Evolutionary conservation across 2,113 vertebrate genomes (phyloP), one percentile per base, ranked within the genome.

Genomic region (Piprites chloris): DNA sequence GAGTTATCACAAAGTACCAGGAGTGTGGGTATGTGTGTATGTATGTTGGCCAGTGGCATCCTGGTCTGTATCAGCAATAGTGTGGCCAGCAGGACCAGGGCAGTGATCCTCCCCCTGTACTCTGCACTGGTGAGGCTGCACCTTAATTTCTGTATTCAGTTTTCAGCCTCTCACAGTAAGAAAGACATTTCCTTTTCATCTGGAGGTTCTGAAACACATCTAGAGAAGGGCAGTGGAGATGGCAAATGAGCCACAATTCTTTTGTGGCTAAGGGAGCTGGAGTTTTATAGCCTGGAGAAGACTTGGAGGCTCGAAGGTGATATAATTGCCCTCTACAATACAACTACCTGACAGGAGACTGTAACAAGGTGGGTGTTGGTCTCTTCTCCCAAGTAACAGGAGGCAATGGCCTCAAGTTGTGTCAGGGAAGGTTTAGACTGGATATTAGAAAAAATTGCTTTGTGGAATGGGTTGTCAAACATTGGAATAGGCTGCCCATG

Each of bases 81-180:
- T 7, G 30, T 52, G 52, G 30, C 23, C 47, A 53, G 74, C n/a
- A 68, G 27, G 30, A 72, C 0, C 6, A 56, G 33, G 30, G 17
- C 28, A 44, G 26, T 20, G 59, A 23, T 35, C 0, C 0, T 50
- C 1, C 27, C 6, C 13, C 42, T 65, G 35, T 78, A n/a, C 5
- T 53, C 0, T 0, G 21, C 27, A 9, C 22, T 58, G n/a, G 28
- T 42, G 55, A 81, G 19, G 69, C 13, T 3, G 0, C 24, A 39
- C 24, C 49, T 55, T 1, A 0, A 41, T 6, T 49, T 2, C 9
- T 35, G 35, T 33, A 32, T 56, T 37, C 35, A n/a, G 24, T 32
- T 33, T 61, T 66, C 9, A 6, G 21, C 39, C 8, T 32, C 46
- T 80, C 21, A 6, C 32, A 52, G 6, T 32, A 19, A 35, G n/a